A percentile compares a stretch with the other conserved stretches of the same genome.
phyloP scores from a whole-genome alignment of 2,888 invertebrate species.

The Drosophila mimetica region DNA sequence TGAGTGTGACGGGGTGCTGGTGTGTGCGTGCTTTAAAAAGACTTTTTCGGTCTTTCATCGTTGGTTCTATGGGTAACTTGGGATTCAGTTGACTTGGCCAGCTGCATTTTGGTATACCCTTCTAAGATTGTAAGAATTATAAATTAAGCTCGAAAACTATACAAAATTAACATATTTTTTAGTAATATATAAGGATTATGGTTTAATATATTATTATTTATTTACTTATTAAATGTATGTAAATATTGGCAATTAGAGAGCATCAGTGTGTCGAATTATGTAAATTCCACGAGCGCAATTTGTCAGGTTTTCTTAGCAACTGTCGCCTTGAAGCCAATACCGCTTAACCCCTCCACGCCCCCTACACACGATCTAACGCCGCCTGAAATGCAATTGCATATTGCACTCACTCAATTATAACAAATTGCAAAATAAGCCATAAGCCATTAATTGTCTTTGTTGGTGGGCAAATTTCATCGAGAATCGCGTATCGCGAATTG shows the following conservation, averaged over 20 bases:
- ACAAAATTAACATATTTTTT: no score
- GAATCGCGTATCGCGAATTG: conserved; percentile 37
- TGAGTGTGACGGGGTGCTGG: conserved; percentile 10
- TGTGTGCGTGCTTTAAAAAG: conserved; percentile 3
- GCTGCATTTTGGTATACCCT: conserved; percentile 14
- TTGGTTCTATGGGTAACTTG: conserved; percentile 22
- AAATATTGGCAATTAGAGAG: background rate
- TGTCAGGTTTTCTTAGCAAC: conserved; percentile 5
- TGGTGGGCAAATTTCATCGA: conserved; percentile 57
- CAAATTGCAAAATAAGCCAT: conserved; percentile 51
- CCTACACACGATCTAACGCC: conserved; percentile 11
- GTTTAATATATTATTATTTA: no score
- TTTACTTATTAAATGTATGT: background rate
- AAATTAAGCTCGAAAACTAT: no score
- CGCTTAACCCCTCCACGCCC: conserved; percentile 12
- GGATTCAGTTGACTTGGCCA: background rate
- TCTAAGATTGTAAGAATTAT: background rate
- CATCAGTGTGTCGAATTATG: background rate
- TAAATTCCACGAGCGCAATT: background rate
- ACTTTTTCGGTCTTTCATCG: conserved; percentile 22
- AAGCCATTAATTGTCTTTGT: conserved; percentile 47
- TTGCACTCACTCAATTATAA: conserved; percentile 59
- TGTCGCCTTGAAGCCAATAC: conserved; percentile 18
- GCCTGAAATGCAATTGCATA: conserved; percentile 40
- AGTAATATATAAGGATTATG: no score